Evolutionary conservation across 2,888 invertebrate species (phyloP).

Genomic region (Pyrgus malvae): DNA sequence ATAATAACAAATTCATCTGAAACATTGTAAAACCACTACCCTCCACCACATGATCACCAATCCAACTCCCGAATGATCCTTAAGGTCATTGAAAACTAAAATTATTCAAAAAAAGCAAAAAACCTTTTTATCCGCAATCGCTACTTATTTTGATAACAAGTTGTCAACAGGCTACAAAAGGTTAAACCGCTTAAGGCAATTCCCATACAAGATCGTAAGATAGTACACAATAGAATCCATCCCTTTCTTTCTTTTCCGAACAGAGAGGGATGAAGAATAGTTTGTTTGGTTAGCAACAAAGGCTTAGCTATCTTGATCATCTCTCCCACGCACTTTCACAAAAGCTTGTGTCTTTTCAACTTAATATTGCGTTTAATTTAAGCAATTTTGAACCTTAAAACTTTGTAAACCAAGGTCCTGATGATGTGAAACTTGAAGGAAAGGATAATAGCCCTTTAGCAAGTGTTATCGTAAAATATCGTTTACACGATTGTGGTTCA

Average conservation of each 20-base stretch:
- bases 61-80: no score
- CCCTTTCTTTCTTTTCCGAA: neutral
- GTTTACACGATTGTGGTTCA: conserved; percentile 13
- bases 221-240: conserved; percentile 12
- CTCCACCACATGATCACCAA: no score
- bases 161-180: neutral
- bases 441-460: conserved; percentile 28
- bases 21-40: no score
- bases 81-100: no score
- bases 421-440: neutral
- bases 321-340: conserved; percentile 37
- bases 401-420: no score
- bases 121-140: no score
- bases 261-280: conserved; percentile 11
- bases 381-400: neutral
- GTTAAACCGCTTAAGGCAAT: conserved; percentile 14
- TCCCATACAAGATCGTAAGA: conserved; percentile 12
- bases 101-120: no score
- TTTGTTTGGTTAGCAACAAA: conserved; percentile 16
- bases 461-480: conserved; percentile 29
- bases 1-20: no score
- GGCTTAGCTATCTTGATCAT: conserved; percentile 21
- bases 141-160: conserved; percentile 1
- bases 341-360: neutral
- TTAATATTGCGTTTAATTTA: neutral